Evolutionary conservation across 2,888 invertebrate genomes (phyloP), one percentile per base, ranked within the genome.

Genomic region (Noctua fimbriata): DNA sequence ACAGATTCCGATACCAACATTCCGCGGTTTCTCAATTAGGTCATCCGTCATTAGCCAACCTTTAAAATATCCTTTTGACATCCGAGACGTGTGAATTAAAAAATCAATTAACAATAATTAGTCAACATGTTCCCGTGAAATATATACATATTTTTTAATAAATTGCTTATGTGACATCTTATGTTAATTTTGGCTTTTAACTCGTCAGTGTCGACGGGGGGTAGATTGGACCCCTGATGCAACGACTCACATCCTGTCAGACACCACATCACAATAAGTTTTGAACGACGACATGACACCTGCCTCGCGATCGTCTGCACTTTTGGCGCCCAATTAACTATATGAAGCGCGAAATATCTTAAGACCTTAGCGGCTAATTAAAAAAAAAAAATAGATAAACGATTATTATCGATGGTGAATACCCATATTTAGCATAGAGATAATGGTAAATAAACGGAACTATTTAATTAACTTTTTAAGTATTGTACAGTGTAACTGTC

Each of bases 191-290:
- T 81, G 73, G 49, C 72, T 77, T 81, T 84, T 84, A 87, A 84
- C 69, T 66, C 66, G 74, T 77, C 49, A n/a, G 21, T 67, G 66
- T 12, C 85, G 69, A 49, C 87, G 85, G 85, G 85, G 76, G 87
- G 85, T 85, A 80, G 71, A 84, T 87, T 85, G 87, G 81, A 80
- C 85, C 76, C 87, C 71, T 36, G 76, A 76, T 69, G 84, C 47
- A 83, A 55, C 14, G 69, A 21, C 16, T 52, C 24, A 9, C 9
- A 24, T 66, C 21, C 70, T 73, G 65, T 72, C 76, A 52, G 60
- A 36, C 44, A 65, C 36, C 47, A 63, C 32, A 49, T 55, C 47
- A 72, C 18, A 52, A 73, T 79, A 80, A 69, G 21, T 74, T 84
- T 55, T 67, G 69, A 60, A 55, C 32, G 52, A 73, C 66, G 52